Conservation (phyloP, 2,797 vertebrate genomes). For the Helarctos malayanus region DNA sequence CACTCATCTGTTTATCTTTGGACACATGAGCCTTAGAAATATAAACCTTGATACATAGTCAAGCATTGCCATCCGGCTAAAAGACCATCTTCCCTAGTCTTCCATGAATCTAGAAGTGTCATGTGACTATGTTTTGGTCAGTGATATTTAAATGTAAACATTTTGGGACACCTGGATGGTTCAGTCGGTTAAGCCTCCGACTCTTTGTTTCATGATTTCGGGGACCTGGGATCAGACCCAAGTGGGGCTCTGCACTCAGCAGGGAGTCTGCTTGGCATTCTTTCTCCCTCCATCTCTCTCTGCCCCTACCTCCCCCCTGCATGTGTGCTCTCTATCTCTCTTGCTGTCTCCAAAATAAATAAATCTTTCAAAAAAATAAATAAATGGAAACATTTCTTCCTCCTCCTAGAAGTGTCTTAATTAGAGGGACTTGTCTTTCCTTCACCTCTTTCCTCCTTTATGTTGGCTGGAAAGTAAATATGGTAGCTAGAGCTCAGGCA, state of each 20-base stretch:
- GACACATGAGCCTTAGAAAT: not conserved
- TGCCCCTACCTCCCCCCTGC: not conserved
- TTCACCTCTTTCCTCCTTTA: not conserved
- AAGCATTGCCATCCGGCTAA: not conserved
- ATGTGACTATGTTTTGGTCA: not conserved
- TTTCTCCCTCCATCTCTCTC: not conserved
- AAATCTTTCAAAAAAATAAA: not conserved
- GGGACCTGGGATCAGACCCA: not conserved
- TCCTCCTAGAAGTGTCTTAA: not conserved
- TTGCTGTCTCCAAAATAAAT: not conserved
- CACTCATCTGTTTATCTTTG: conserved; percentile 32
- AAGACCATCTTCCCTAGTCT: not conserved
- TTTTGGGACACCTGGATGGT: not conserved
- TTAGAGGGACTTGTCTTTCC: not conserved
- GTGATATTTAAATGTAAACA: conserved; percentile 25
- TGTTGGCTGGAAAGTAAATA: not conserved
- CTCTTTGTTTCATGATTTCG: not conserved
- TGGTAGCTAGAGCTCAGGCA: not conserved
- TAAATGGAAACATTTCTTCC: conserved; percentile 4
- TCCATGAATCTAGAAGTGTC: not conserved
- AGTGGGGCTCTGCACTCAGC: not conserved
- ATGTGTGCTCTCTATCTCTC: not conserved
- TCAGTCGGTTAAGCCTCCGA: not conserved
- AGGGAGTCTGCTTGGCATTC: not conserved
- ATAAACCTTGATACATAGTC: not conserved